A percentile compares a stretch with the other conserved stretches of the same genome.
phyloP scores from a whole-genome alignment of 2,888 invertebrate genomes.

The Perdita meconis region DNA sequence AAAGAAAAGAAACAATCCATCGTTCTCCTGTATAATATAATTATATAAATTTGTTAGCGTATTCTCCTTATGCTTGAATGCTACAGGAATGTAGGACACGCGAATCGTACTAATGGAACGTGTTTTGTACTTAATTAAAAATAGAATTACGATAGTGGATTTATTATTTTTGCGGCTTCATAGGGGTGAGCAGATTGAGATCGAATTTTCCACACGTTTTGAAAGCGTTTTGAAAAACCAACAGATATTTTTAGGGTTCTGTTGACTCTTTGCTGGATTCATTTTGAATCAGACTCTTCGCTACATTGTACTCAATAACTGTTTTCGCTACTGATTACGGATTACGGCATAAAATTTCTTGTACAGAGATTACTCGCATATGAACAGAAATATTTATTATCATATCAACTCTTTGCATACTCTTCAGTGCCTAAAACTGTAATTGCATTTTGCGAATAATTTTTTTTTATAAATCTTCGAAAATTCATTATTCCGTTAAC shows the following conservation, averaged over 20 bases:
- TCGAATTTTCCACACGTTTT: constrained; percentile 20
- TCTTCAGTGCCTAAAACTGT: not conserved
- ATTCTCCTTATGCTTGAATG: constrained; percentile 74
- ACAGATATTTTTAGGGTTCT: constrained; percentile 16
- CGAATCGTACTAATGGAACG: constrained; percentile 71
- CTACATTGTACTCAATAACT: not conserved
- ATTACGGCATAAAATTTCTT: not conserved
- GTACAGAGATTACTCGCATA: not conserved
- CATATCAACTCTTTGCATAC: constrained; percentile 2
- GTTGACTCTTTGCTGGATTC: constrained; percentile 26
- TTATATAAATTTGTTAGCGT: constrained; percentile 65
- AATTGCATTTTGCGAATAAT: not conserved
- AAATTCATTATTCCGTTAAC: not conserved
- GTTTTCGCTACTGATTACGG: not conserved
- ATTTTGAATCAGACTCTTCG: constrained; percentile 14
- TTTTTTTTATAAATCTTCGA: not conserved
- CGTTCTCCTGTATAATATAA: constrained; percentile 68
- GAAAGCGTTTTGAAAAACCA: constrained; percentile 10
- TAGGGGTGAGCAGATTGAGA: constrained; percentile 37
- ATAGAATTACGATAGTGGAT: constrained; percentile 72
- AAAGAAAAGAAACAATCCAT: constrained; percentile 35
- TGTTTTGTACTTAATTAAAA: constrained; percentile 83
- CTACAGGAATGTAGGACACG: constrained; percentile 75
- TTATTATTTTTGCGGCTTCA: constrained; percentile 67
- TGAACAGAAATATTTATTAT: not conserved